phyloP scores from a whole-genome alignment of 1,140 invertebrate species.

The Medauroidea extradentata region DNA sequence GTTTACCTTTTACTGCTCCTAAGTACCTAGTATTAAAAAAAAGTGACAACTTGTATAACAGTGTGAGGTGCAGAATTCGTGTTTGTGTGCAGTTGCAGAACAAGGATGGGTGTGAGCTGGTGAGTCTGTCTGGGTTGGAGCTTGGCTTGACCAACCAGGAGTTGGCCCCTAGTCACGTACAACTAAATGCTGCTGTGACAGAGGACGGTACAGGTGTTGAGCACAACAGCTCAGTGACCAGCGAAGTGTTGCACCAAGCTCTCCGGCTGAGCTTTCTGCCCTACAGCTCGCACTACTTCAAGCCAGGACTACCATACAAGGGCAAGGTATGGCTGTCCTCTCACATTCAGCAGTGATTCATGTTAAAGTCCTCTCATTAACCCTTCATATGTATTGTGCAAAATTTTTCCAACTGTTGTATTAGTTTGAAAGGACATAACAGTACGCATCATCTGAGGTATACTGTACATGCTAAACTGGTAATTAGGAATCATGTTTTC shows the following conservation, averaged over 20 bases:
- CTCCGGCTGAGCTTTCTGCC: conserved; percentile 51
- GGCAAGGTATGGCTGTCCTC: conserved; percentile 54
- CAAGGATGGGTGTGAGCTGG: conserved; percentile 47
- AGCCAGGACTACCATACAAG: conserved; percentile 58
- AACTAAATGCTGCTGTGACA: conserved; percentile 52
- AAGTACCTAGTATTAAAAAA: too few species aligned
- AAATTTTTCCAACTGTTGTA: too few species aligned
- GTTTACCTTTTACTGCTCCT: too few species aligned
- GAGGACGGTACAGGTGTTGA: conserved; percentile 58
- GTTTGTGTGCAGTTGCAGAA: conserved; percentile 28
- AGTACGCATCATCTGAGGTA: too few species aligned
- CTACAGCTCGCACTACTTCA: conserved; percentile 54
- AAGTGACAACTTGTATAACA: too few species aligned
- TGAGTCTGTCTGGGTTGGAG: conserved; percentile 40
- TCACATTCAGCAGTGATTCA: too few species aligned
- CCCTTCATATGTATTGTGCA: too few species aligned
- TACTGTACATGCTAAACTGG: too few species aligned
- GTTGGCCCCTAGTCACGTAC: conserved; percentile 46
- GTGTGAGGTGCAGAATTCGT: too few species aligned
- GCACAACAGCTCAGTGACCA: conserved; percentile 54
- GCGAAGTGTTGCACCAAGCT: conserved; percentile 49
- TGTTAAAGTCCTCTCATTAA: too few species aligned
- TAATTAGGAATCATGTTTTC: too few species aligned
- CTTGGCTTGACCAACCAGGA: conserved; percentile 46
- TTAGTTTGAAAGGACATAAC: too few species aligned